Evolutionary conservation across 2,888 invertebrate genomes (phyloP).

Genomic region (Chrysopilus asiliformis): DNA sequence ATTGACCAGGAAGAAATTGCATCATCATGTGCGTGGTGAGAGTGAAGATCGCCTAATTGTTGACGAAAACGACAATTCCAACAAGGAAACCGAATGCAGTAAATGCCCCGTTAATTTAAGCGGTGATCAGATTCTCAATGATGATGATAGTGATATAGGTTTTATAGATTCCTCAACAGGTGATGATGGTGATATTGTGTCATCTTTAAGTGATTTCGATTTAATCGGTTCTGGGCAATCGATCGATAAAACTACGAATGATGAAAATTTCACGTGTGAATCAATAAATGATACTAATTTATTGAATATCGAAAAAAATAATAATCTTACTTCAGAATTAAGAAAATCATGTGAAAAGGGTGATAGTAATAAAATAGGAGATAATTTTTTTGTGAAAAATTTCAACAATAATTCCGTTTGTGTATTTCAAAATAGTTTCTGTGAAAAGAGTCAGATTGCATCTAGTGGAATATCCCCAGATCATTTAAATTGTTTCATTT

Average conservation of each 20-base stretch:
- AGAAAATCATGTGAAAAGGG: too few relatives aligned
- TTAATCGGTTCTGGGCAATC: conserved; percentile 10
- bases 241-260: too few relatives aligned
- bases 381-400: too few relatives aligned
- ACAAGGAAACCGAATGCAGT: not conserved
- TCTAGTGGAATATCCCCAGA: too few relatives aligned
- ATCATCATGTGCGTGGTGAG: conserved; percentile 7
- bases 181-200: conserved; percentile 7
- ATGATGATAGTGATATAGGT: conserved; percentile 14
- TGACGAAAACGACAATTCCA: not conserved
- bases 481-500: too few relatives aligned
- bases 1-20: conserved; percentile 14
- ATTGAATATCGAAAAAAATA: too few relatives aligned
- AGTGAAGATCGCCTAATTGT: conserved; percentile 13
- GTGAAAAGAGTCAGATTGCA: too few relatives aligned
- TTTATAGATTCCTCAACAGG: conserved; percentile 14
- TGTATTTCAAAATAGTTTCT: too few relatives aligned
- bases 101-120: too few relatives aligned
- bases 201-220: conserved; percentile 14
- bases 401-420: too few relatives aligned
- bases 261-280: not conserved
- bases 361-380: too few relatives aligned
- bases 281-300: not conserved
- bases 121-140: not conserved
- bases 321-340: too few relatives aligned